Conservation (phyloP, 1,140 invertebrate species). For the Leptestheria dahalacensis region DNA sequence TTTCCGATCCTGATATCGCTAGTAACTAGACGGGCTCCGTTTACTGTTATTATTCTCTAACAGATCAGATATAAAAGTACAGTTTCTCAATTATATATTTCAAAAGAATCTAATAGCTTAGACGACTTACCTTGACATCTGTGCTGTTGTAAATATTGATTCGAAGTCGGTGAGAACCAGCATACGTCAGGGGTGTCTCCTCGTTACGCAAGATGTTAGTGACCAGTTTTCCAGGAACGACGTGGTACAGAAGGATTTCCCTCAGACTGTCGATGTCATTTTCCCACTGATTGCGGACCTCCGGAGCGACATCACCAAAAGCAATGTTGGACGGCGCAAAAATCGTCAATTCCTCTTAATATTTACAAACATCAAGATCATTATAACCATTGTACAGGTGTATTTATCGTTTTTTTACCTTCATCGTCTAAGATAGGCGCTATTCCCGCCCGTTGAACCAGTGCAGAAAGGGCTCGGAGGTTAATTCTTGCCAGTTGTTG, state of each 20-base stretch:
- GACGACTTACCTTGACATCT: neutral
- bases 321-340: constrained; percentile 7
- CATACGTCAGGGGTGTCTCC: constrained; percentile 2
- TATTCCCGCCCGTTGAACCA: neutral
- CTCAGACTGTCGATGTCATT: neutral
- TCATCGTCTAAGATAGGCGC: neutral
- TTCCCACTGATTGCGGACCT: neutral
- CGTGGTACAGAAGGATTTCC: constrained; percentile 8
- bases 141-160: constrained; percentile 14
- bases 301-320: constrained; percentile 5
- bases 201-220: constrained; percentile 7
- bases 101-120: neutral
- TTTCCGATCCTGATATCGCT: constrained; percentile 14
- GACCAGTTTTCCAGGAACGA: neutral
- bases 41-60: constrained; percentile 12
- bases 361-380: neutral
- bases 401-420: neutral
- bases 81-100: neutral
- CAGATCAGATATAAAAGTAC: too few relatives aligned
- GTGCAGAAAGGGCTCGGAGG: neutral
- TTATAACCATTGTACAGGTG: neutral
- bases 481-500: neutral
- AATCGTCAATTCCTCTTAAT: neutral
- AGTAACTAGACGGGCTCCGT: constrained; percentile 12
- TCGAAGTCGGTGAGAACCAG: constrained; percentile 8